A percentile compares a stretch with the other conserved stretches of the same genome.
Evolutionary conservation across 2,797 vertebrate species (phyloP).

Genomic region (Hephaestus fuliginosus): DNA sequence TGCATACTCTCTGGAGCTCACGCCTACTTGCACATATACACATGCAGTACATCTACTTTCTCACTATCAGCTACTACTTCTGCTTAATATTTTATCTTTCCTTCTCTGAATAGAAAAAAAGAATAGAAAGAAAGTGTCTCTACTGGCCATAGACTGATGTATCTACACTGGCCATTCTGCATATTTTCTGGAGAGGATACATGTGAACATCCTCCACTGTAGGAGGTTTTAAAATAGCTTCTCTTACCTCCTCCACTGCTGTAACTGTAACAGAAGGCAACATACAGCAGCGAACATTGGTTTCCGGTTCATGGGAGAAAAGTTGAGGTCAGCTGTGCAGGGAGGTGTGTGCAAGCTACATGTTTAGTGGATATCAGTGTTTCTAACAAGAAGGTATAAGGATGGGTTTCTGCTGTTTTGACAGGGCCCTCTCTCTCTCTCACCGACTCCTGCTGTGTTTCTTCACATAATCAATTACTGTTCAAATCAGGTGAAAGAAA

Average conservation of each 20-base stretch:
- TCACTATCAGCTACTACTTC: neutral
- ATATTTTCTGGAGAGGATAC: conserved; percentile 26
- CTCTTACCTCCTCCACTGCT: conserved; percentile 56
- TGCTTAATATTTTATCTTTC: too few species aligned
- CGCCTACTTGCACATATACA: conserved; percentile 38
- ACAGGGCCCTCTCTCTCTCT: conserved; percentile 2
- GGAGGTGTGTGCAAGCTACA: conserved; percentile 7
- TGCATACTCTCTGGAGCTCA: conserved; percentile 31
- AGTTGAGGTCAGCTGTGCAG: conserved; percentile 37
- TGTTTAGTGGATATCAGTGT: conserved; percentile 13
- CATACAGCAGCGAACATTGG: conserved; percentile 34
- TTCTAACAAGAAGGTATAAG: conserved; percentile 20
- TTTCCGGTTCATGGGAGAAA: conserved; percentile 65
- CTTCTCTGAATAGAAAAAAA: too few species aligned
- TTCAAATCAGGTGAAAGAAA: conserved; percentile 41
- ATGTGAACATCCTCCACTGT: conserved; percentile 52
- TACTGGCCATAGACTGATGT: neutral
- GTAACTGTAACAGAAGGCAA: conserved; percentile 38
- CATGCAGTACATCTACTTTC: conserved; percentile 2
- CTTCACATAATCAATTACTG: conserved; percentile 50
- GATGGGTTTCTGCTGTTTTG: conserved; percentile 15
- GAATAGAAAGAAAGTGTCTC: too few species aligned
- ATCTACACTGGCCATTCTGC: neutral
- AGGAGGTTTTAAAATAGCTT: conserved; percentile 69
- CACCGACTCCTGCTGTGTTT: conserved; percentile 1